phyloP scores from a whole-genome alignment of 2,113 vertebrate species.

The Enhydra lutris region DNA sequence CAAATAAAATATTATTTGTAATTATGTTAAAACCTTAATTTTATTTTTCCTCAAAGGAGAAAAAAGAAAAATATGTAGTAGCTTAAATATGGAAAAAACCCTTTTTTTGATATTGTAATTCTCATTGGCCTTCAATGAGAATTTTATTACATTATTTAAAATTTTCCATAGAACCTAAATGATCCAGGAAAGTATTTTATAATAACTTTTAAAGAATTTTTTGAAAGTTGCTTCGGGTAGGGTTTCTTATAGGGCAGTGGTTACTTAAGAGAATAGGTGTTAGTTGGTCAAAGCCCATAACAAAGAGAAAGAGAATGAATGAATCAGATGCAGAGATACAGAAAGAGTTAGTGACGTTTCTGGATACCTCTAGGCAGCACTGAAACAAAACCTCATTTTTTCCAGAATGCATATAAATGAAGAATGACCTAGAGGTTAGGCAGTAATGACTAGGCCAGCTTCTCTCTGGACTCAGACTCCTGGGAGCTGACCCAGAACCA shows the following conservation, averaged over 20 bases:
- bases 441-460: neutral
- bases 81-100: slow-evolving; percentile 11
- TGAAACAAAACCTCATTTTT: slow-evolving; percentile 44
- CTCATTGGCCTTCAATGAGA: neutral
- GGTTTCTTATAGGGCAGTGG: neutral
- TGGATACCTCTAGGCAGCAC: neutral
- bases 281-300: neutral
- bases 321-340: neutral
- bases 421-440: slow-evolving; percentile 27
- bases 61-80: slow-evolving; percentile 16
- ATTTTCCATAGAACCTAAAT: neutral
- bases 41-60: neutral
- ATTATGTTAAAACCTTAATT: slow-evolving; percentile 43
- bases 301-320: slow-evolving; percentile 4
- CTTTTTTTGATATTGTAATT: neutral
- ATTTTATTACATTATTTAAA: slow-evolving; percentile 38
- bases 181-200: slow-evolving; percentile 7
- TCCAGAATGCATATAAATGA: slow-evolving; percentile 41
- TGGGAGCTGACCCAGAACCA: slow-evolving; percentile 62
- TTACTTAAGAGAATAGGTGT: slow-evolving; percentile 25
- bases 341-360: neutral
- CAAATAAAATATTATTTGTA: neutral
- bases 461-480: slow-evolving; percentile 37
- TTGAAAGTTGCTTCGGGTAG: slow-evolving; percentile 30
- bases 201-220: neutral